These are phyloP conservation scores for Oncopeltus fasciatus DNA, from an alignment of 1,140 invertebrate genomes.

Conservation along the genomic window DNA sequence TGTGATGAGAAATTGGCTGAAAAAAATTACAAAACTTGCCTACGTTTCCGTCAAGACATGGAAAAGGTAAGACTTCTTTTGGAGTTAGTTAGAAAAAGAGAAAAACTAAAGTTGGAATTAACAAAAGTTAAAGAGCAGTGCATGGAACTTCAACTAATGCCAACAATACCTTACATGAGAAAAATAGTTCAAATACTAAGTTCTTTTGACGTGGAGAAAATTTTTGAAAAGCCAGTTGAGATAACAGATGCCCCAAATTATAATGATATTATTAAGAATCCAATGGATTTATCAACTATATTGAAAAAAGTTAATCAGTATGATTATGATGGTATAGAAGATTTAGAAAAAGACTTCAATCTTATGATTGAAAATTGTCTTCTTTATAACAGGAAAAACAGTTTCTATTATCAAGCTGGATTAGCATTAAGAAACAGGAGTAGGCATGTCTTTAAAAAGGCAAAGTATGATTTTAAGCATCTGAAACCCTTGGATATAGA, in stretches of 20 bases:
- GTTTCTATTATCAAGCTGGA: not conserved
- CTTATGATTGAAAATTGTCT: slow-evolving; percentile 53
- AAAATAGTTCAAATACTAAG: slow-evolving; percentile 60
- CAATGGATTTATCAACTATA: slow-evolving; percentile 95
- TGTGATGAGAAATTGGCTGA: slow-evolving; percentile 35
- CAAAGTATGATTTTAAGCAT: not conserved
- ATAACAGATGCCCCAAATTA: slow-evolving; percentile 80
- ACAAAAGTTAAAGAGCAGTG: slow-evolving; percentile 68
- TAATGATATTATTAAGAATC: slow-evolving; percentile 77
- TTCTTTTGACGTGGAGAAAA: slow-evolving; percentile 68
- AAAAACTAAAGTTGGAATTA: slow-evolving; percentile 82
- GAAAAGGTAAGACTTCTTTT: slow-evolving; percentile 84
- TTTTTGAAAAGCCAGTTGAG: slow-evolving; percentile 88
- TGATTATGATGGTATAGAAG: slow-evolving; percentile 48
- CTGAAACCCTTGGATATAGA: too few species aligned
- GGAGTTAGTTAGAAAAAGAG: slow-evolving; percentile 85
- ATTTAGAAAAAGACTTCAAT: slow-evolving; percentile 81
- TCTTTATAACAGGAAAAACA: not conserved
- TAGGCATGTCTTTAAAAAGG: not conserved
- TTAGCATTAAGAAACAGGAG: not conserved
- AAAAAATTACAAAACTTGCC: slow-evolving; percentile 85
- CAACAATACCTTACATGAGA: slow-evolving; percentile 60
- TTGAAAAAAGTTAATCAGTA: slow-evolving; percentile 39
- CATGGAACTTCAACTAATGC: slow-evolving; percentile 63
- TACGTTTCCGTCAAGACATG: slow-evolving; percentile 82